phyloP scores from a whole-genome alignment of 2,113 vertebrate species.

The Oryzias woworae region DNA sequence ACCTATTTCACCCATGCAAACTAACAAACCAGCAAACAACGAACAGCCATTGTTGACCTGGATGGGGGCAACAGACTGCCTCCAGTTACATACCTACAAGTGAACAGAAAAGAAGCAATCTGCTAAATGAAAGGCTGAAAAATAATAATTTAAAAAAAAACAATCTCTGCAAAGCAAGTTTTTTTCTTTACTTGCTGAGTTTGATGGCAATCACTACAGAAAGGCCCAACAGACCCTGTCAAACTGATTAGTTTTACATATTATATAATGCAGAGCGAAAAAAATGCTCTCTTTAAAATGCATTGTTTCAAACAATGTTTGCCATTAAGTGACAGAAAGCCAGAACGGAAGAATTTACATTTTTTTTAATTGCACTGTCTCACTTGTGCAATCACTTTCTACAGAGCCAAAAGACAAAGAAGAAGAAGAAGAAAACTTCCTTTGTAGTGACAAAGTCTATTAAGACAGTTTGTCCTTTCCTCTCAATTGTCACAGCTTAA shows the following conservation, averaged over 20 bases:
- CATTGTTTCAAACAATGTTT: constrained; percentile 52
- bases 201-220: constrained; percentile 29
- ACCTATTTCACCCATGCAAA: too few species aligned
- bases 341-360: constrained; percentile 27
- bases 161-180: constrained; percentile 17
- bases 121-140: too few species aligned
- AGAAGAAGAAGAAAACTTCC: constrained; percentile 47
- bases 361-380: constrained; percentile 39
- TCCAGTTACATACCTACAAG: too few species aligned
- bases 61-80: too few species aligned
- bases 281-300: constrained; percentile 35
- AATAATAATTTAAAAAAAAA: constrained; percentile 1
- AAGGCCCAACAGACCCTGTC: constrained; percentile 42
- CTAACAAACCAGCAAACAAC: too few species aligned
- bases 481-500: constrained; percentile 24
- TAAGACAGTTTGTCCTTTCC: constrained; percentile 27
- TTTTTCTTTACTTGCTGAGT: constrained; percentile 14
- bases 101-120: too few species aligned
- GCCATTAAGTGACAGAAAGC: constrained; percentile 45
- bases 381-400: constrained; percentile 33
- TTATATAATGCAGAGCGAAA: constrained; percentile 34
- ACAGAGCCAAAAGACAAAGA: constrained; percentile 29
- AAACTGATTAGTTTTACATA: constrained; percentile 25
- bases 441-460: constrained; percentile 42
- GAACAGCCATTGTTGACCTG: too few species aligned